Base-by-base conservation (phyloP, 2,113 vertebrate genomes). In the Eleginops maclovinus region DNA sequence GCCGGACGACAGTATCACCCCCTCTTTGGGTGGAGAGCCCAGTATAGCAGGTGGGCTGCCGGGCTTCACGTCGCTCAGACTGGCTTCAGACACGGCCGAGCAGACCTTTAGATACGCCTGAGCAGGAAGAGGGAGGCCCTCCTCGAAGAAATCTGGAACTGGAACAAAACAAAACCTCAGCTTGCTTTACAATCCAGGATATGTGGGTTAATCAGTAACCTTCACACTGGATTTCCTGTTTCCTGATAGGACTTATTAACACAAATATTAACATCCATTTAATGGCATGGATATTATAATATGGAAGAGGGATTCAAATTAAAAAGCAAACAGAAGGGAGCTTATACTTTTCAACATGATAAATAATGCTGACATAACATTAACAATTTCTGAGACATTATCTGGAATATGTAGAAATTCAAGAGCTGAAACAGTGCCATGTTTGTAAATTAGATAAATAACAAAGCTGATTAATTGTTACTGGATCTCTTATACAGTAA, bases 51-150 rank as follows among this genome's bases (percentile, higher is more conserved):
- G 75, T 0, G 68, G 79, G 69, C 67, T 82, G 70, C 79, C 76
- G n/a, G 86, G 64, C 41, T 88, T 92, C 51, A 60, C 76, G 2
- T 94, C 88, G 7, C 68, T 86, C 54, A 94, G 88, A 60, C 81
- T 88, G 50, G 80, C 83, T 44, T 95, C 94, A 49, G 94, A 94
- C 55, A 90, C 83, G 14, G 91, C 81, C 0, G 95, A 94, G 73
- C 94, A 94, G 44, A 95, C 94, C 83, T 92, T 94, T 61, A 96
- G 63, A 67, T 96, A 95, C 0, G 94, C 94, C 89, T 95, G 94
- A 46, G 94, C 95, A 1, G 95, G 95, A 47, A 88, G 86, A 44
- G 94, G 92, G 26, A 96, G 84, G 21, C 89, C 44, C 3, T 96
- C 95, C 31, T 95, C 95, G 7, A 96, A 96, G 41, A 95, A 90